Percentiles rank a stretch among this genome's conserved stretches.
Evolutionary conservation across 1,140 invertebrate species (phyloP).

Genomic region (Caenorhabditis briggsae): DNA sequence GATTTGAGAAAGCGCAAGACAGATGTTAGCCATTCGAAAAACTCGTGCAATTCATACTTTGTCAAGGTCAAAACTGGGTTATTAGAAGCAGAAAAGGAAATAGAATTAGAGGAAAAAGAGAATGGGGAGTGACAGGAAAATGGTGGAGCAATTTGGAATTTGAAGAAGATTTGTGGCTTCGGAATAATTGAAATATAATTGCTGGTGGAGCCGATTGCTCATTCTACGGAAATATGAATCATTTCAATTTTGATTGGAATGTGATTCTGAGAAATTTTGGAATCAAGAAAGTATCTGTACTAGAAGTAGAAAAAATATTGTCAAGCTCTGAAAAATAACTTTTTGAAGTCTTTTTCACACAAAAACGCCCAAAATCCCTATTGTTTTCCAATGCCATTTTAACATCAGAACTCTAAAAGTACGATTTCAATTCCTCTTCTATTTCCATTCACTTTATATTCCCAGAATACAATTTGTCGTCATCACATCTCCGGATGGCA

Average conservation of each 20-base stretch:
- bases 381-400: too few relatives aligned
- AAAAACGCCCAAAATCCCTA: too few relatives aligned
- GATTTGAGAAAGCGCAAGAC: background rate
- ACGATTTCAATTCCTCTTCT: background rate
- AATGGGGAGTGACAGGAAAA: conserved; percentile 29
- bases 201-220: too few relatives aligned
- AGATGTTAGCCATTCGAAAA: conserved; percentile 32
- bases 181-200: background rate
- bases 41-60: conserved; percentile 37
- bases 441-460: background rate
- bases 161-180: background rate
- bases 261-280: too few relatives aligned
- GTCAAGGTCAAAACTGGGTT: background rate
- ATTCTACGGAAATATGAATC: too few relatives aligned
- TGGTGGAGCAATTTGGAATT: conserved; percentile 16
- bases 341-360: too few relatives aligned
- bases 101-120: too few relatives aligned
- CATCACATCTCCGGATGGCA: background rate
- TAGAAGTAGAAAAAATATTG: too few relatives aligned
- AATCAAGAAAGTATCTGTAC: too few relatives aligned
- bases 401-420: background rate
- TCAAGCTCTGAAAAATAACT: too few relatives aligned
- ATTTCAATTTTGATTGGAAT: too few relatives aligned
- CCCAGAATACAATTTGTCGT: conserved; percentile 32
- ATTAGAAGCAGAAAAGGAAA: background rate